Conservation (phyloP, 2,888 invertebrate genomes). For the Tenthredo livida region DNA sequence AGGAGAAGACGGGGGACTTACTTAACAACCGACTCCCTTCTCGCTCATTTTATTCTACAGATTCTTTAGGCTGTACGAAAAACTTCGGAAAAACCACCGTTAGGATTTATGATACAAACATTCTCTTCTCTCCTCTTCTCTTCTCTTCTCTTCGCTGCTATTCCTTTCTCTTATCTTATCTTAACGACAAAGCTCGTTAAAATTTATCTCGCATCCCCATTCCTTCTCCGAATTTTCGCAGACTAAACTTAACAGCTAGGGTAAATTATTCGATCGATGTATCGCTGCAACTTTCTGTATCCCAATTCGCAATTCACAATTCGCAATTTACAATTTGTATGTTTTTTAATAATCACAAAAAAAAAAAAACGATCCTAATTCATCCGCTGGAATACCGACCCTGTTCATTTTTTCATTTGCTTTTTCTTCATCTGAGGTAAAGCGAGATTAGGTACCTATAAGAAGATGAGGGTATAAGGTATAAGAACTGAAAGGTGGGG, state of each 20-base stretch:
- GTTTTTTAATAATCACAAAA: not conserved
- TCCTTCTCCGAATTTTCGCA: not conserved
- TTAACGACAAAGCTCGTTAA: conserved; percentile 53
- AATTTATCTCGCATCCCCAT: conserved; percentile 28
- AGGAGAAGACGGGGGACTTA: conserved; percentile 19
- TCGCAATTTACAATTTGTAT: too few species aligned
- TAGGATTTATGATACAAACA: conserved; percentile 41
- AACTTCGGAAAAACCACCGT: not conserved
- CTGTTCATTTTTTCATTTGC: not conserved
- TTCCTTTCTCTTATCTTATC: conserved; percentile 34
- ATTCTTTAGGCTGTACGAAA: not conserved
- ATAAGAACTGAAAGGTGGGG: not conserved
- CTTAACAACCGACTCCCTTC: conserved; percentile 31
- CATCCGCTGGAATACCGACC: not conserved
- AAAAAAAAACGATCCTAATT: not conserved
- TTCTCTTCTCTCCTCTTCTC: not conserved
- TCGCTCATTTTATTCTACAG: conserved; percentile 32
- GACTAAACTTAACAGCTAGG: conserved; percentile 7
- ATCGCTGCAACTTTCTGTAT: not conserved
- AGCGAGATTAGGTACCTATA: not conserved
- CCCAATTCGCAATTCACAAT: not conserved
- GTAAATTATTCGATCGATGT: conserved; percentile 26
- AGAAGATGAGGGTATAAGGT: not conserved
- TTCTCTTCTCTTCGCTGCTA: not conserved
- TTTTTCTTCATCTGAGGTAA: not conserved